Conservation (phyloP, 2,113 vertebrate species). For the Theropithecus gelada region DNA sequence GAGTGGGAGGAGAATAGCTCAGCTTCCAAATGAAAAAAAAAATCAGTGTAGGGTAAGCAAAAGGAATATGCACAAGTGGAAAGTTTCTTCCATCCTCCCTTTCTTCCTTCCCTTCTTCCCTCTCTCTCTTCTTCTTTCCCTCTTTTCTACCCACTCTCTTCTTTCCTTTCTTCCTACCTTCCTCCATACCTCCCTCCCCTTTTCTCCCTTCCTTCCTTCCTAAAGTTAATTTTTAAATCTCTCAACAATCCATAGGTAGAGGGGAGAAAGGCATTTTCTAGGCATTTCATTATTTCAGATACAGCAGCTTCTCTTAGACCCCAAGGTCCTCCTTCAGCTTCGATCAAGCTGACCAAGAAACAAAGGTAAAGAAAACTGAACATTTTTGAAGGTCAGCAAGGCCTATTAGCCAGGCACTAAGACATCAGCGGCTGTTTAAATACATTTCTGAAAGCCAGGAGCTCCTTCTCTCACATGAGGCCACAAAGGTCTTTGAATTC, state of each 20-base stretch:
- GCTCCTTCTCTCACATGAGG: conserved; percentile 16
- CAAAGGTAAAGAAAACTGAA: conserved; percentile 43
- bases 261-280: background rate
- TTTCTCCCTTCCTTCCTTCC: background rate
- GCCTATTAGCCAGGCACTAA: conserved; percentile 25
- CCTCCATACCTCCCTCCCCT: fast-evolving
- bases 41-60: background rate
- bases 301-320: background rate
- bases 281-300: background rate
- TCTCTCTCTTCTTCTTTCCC: background rate
- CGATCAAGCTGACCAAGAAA: background rate
- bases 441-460: conserved; percentile 45
- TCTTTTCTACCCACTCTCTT: no score
- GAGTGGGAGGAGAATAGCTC: background rate
- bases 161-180: background rate
- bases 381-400: background rate
- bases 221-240: background rate
- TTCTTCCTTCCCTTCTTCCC: background rate
- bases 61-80: background rate
- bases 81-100: background rate
- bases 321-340: background rate
- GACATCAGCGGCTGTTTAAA: conserved; percentile 34
- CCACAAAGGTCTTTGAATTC: conserved; percentile 58
- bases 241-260: background rate
- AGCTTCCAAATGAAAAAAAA: background rate